Evolutionary conservation across 2,797 vertebrate species (phyloP).

Genomic region (Poecilia gillii): DNA sequence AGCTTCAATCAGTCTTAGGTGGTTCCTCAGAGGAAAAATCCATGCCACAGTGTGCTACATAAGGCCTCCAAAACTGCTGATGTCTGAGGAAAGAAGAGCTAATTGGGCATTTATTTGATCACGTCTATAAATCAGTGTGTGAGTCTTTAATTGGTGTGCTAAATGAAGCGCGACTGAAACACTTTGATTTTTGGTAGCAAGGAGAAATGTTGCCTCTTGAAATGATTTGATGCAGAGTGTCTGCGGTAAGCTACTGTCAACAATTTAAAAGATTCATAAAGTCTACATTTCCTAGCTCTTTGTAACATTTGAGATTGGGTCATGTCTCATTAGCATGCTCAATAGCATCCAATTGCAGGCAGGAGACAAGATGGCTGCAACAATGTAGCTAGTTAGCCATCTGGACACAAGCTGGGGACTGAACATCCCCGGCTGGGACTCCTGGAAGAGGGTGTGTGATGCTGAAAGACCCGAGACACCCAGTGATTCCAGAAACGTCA

Average conservation of each 20-base stretch:
- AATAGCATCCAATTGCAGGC: neutral
- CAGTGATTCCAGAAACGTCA: no score
- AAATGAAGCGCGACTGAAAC: neutral
- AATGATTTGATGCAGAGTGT: neutral
- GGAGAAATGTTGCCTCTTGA: neutral
- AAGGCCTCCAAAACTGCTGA: conserved; percentile 46
- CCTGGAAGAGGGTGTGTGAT: no score
- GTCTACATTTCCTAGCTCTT: neutral
- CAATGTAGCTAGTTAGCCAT: neutral
- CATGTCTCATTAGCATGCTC: neutral
- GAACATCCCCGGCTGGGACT: no score
- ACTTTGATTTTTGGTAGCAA: neutral
- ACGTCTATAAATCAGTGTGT: neutral
- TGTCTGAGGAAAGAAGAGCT: conserved; percentile 16
- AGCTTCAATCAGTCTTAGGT: conserved; percentile 68
- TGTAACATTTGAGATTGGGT: neutral
- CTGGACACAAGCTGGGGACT: no score
- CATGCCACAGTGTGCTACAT: conserved; percentile 41
- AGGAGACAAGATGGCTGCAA: neutral
- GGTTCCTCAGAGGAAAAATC: conserved; percentile 59
- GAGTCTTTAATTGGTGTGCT: neutral
- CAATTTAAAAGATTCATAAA: neutral
- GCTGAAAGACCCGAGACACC: no score
- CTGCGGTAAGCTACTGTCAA: neutral
- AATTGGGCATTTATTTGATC: conserved; percentile 5